Percentiles rank a stretch among this genome's conserved stretches.
Evolutionary conservation across 2,113 vertebrate genomes (phyloP).

Genomic region (Taurulus bubalis): DNA sequence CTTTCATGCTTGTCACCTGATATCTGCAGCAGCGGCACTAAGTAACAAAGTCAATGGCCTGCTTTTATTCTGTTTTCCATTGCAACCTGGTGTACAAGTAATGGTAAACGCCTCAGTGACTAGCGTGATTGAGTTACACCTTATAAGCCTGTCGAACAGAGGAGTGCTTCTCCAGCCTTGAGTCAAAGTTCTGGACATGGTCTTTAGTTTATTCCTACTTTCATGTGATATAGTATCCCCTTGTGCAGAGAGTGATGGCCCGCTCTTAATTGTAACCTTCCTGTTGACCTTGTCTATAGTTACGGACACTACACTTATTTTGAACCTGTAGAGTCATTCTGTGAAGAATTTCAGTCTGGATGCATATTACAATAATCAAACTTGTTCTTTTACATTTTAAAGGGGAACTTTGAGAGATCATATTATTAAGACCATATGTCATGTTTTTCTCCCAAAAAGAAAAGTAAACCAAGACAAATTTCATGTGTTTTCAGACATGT

Average conservation of each 20-base stretch:
- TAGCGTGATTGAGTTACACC: slow-evolving; percentile 64
- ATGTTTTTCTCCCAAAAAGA: too few relatives aligned
- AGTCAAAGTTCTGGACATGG: slow-evolving; percentile 32
- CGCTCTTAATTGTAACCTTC: slow-evolving; percentile 15
- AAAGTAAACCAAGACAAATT: neutral
- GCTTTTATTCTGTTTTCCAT: slow-evolving; percentile 31
- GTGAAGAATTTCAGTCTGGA: neutral
- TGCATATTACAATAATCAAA: neutral
- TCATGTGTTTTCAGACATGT: too few relatives aligned
- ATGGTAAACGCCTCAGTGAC: slow-evolving; percentile 52
- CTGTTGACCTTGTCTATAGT: slow-evolving; percentile 18
- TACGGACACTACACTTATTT: slow-evolving; percentile 37
- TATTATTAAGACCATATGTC: too few relatives aligned
- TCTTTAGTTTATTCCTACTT: slow-evolving; percentile 47
- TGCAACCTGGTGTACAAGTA: slow-evolving; percentile 52
- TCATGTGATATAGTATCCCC: slow-evolving; percentile 35
- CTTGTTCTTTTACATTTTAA: neutral
- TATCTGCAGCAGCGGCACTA: slow-evolving; percentile 56
- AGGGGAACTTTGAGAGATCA: neutral
- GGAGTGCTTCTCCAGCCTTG: slow-evolving; percentile 33
- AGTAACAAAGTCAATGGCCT: slow-evolving; percentile 62
- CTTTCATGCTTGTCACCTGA: slow-evolving; percentile 60
- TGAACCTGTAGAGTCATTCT: slow-evolving; percentile 10
- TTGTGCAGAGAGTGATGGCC: slow-evolving; percentile 22
- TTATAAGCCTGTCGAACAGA: slow-evolving; percentile 55